Evolutionary conservation across 2,797 vertebrate genomes (phyloP).

Genomic region (Menidia menidia): DNA sequence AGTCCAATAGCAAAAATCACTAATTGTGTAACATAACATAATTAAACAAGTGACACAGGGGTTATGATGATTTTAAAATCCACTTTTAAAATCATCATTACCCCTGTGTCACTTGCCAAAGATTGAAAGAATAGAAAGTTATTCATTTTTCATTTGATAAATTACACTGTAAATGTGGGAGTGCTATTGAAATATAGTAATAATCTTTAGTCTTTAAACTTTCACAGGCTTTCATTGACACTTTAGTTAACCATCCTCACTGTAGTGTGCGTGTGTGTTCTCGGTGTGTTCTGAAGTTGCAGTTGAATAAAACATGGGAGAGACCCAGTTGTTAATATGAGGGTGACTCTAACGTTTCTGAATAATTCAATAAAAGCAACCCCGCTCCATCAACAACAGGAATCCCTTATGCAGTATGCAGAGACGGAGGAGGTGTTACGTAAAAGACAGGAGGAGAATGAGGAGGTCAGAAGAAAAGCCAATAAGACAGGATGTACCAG

Average conservation of each 20-base stretch:
- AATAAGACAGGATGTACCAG: neutral
- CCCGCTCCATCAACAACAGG: conserved; percentile 28
- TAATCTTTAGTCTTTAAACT: too few relatives aligned
- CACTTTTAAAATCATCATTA: too few relatives aligned
- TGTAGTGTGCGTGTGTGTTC: neutral
- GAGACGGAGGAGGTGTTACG: conserved; percentile 9
- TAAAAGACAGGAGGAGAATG: neutral
- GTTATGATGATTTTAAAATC: too few relatives aligned
- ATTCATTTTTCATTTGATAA: too few relatives aligned
- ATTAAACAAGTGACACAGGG: too few relatives aligned
- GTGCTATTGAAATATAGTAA: too few relatives aligned
- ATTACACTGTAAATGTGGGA: too few relatives aligned
- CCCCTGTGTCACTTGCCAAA: too few relatives aligned
- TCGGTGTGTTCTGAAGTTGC: neutral
- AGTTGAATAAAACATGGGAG: conserved; percentile 66
- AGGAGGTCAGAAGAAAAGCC: neutral
- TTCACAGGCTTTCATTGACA: neutral
- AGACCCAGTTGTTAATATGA: conserved; percentile 59
- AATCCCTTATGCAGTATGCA: neutral
- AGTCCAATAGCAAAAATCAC: too few relatives aligned
- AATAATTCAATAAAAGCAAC: conserved; percentile 62
- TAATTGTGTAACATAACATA: too few relatives aligned
- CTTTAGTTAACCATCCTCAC: conserved; percentile 2
- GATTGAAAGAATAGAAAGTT: too few relatives aligned
- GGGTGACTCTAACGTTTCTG: conserved; percentile 60